Conservation (phyloP, 2,113 vertebrate species). For the Noturus placidus region DNA sequence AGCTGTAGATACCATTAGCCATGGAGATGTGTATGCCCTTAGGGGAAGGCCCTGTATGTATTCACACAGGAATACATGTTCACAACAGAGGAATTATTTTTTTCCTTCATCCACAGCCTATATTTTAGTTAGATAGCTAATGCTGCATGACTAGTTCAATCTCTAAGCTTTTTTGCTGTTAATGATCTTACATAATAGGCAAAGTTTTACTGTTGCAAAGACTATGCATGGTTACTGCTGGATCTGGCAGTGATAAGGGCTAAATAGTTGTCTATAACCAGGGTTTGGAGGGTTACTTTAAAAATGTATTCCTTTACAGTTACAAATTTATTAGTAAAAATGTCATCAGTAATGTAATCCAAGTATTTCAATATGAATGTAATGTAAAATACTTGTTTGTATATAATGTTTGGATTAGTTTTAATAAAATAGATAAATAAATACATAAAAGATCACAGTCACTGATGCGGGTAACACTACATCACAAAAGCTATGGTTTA, state of each 20-base stretch:
- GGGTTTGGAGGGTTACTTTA: no score
- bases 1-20: background rate
- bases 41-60: background rate
- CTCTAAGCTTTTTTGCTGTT: background rate
- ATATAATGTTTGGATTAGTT: no score
- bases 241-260: background rate
- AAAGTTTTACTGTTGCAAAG: background rate
- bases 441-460: no score
- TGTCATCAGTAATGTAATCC: no score
- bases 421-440: no score
- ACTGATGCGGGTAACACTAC: no score
- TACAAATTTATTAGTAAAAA: no score
- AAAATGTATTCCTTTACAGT: no score
- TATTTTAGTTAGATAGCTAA: background rate
- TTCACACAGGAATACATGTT: background rate
- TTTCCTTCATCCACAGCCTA: background rate
- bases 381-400: no score
- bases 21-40: background rate
- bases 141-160: background rate
- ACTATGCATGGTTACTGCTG: background rate
- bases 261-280: no score
- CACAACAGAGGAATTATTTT: background rate
- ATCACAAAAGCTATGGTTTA: no score
- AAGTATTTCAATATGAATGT: no score
- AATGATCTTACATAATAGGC: background rate